phyloP scores from a whole-genome alignment of 2,888 invertebrate species.

The Lamproptera curius region DNA sequence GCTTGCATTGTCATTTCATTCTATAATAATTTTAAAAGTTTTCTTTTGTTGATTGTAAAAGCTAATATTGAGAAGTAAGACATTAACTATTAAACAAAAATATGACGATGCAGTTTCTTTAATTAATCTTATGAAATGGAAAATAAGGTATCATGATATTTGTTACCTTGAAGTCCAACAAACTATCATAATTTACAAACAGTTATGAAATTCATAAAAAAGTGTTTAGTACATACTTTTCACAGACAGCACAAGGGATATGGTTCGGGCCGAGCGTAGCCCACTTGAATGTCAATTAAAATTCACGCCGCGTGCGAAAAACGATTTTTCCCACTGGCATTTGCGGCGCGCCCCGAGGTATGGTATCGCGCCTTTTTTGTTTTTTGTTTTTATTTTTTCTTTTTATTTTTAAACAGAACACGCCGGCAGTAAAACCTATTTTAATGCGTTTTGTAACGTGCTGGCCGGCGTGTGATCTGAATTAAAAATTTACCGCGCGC shows the following conservation, averaged over 20 bases:
- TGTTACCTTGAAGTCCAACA: too few relatives aligned
- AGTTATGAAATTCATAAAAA: too few relatives aligned
- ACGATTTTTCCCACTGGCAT: slow-evolving; percentile 78
- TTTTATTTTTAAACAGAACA: slow-evolving; percentile 72
- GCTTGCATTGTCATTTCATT: too few relatives aligned
- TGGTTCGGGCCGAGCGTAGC: slow-evolving; percentile 41
- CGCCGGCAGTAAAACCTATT: slow-evolving; percentile 76
- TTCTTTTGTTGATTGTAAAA: too few relatives aligned
- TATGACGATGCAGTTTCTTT: too few relatives aligned
- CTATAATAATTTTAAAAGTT: too few relatives aligned
- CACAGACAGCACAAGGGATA: too few relatives aligned
- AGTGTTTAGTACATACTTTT: background rate
- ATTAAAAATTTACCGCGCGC: slow-evolving; percentile 64
- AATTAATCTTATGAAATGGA: too few relatives aligned
- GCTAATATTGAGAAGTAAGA: too few relatives aligned
- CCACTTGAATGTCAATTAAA: slow-evolving; percentile 75
- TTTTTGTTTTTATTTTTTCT: slow-evolving; percentile 62
- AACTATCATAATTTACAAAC: too few relatives aligned
- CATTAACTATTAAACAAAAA: too few relatives aligned
- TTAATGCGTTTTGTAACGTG: slow-evolving; percentile 77
- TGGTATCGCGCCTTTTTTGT: slow-evolving; percentile 74
- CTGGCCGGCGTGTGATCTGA: slow-evolving; percentile 73
- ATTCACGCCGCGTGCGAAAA: slow-evolving; percentile 78
- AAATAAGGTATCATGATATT: too few relatives aligned
- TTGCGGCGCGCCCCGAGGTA: slow-evolving; percentile 72